Percentiles rank a stretch among this genome's conserved stretches.
phyloP scores from a whole-genome alignment of 2,888 invertebrate species.

The Willowsia nigromaculata region DNA sequence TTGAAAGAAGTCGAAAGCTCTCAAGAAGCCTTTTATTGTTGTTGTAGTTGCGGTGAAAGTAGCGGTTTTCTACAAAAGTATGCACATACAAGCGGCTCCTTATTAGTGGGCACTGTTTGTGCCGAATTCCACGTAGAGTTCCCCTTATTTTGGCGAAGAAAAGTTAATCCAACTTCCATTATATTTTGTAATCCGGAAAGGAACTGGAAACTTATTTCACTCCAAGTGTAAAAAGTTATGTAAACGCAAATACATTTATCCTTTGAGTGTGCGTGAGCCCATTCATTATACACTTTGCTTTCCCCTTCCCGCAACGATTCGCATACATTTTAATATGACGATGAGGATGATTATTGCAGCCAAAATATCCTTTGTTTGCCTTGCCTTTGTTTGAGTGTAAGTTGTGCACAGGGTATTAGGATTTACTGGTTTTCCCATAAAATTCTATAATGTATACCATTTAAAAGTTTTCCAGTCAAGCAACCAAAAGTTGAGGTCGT shows the following conservation, averaged over 20 bases:
- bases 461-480: slow-evolving; percentile 4
- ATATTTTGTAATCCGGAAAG: neutral
- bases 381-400: neutral
- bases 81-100: neutral
- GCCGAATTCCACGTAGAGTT: neutral
- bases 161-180: slow-evolving; percentile 8
- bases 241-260: neutral
- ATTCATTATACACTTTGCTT: neutral
- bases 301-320: neutral
- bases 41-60: neutral
- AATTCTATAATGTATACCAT: slow-evolving; percentile 15
- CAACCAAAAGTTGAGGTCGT: slow-evolving; percentile 8
- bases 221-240: neutral
- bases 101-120: neutral
- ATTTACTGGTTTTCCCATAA: slow-evolving; percentile 9
- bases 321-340: neutral
- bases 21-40: neutral
- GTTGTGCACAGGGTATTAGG: neutral
- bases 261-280: neutral
- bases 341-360: neutral
- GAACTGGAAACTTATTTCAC: neutral
- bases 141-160: neutral
- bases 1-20: neutral
- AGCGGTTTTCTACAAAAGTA: neutral
- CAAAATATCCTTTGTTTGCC: neutral